Evolutionary conservation across 2,888 invertebrate species (phyloP).

Genomic region (Slavum lentiscoides): DNA sequence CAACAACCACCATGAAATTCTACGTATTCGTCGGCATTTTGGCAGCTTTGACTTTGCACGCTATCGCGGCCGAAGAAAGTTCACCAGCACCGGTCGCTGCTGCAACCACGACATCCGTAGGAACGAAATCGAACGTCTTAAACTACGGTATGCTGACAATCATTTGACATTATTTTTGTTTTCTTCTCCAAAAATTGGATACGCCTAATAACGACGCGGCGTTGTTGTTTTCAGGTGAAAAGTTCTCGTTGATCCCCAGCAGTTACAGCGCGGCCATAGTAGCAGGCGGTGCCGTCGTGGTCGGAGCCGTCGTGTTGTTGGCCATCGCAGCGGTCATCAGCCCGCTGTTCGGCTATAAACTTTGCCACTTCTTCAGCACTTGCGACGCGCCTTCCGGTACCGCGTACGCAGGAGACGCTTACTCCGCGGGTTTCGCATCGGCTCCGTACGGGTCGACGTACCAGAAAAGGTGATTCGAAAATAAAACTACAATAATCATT

Average conservation of each 20-base stretch:
- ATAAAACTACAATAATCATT: too few relatives aligned
- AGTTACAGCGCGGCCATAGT: constrained; percentile 16
- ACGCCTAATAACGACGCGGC: not conserved
- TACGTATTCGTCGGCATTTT: constrained; percentile 16
- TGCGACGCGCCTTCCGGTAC: constrained; percentile 55
- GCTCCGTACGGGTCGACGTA: constrained; percentile 8
- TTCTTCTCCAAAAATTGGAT: too few relatives aligned
- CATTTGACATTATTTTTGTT: too few relatives aligned
- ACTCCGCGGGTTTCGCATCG: not conserved
- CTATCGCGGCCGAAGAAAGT: constrained; percentile 29
- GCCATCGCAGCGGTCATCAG: constrained; percentile 56
- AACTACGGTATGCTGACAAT: not conserved
- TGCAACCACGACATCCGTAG: not conserved
- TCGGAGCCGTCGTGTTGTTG: constrained; percentile 56
- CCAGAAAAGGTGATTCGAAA: constrained; percentile 25
- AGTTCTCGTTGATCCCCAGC: constrained; percentile 14
- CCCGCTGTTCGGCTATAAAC: constrained; percentile 56
- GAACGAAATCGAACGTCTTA: not conserved
- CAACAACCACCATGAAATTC: constrained; percentile 27
- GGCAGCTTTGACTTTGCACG: constrained; percentile 26
- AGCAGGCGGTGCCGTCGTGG: constrained; percentile 56
- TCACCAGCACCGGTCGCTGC: not conserved
- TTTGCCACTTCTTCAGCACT: constrained; percentile 57
- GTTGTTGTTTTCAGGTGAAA: not conserved
- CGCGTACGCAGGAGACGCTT: not conserved